phyloP scores from a whole-genome alignment of 2,797 vertebrate species.

The Oryzias sinensis region DNA sequence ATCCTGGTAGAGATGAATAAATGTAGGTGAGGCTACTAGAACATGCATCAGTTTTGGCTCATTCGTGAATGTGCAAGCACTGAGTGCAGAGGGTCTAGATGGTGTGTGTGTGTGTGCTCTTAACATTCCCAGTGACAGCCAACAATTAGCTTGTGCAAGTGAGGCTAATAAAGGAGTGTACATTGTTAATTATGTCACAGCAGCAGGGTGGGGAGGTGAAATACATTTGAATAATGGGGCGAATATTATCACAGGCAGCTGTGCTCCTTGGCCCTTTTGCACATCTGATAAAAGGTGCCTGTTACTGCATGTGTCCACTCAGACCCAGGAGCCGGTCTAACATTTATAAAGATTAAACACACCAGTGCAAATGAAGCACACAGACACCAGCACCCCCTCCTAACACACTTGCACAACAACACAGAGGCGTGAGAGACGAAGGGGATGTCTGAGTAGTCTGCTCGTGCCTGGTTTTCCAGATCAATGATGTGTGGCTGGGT shows the following conservation, averaged over 20 bases:
- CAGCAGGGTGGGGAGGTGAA: constrained; percentile 72
- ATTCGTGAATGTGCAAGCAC: constrained; percentile 16
- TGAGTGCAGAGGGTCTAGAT: constrained; percentile 41
- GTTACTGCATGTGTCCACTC: constrained; percentile 29
- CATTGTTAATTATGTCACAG: constrained; percentile 74
- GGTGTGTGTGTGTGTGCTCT: constrained; percentile 44
- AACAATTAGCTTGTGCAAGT: constrained; percentile 71
- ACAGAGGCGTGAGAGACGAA: constrained; percentile 44
- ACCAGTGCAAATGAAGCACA: constrained; percentile 17
- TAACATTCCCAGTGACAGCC: constrained; percentile 71
- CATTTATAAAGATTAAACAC: constrained; percentile 39
- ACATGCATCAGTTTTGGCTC: constrained; percentile 11
- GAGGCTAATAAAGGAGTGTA: constrained; percentile 72
- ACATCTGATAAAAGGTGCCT: constrained; percentile 47
- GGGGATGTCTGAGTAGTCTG: constrained; percentile 75
- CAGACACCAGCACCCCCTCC: constrained; percentile 13
- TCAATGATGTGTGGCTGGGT: constrained; percentile 81
- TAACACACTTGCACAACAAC: constrained; percentile 26
- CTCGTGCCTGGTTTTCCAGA: constrained; percentile 85
- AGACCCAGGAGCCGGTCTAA: constrained; percentile 25
- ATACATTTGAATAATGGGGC: constrained; percentile 76
- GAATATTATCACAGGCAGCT: constrained; percentile 53
- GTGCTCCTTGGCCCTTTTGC: constrained; percentile 44
- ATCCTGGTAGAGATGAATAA: constrained; percentile 9
- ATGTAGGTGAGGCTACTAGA: constrained; percentile 3